Evolutionary conservation across 2,797 vertebrate species (phyloP), one percentile per base, ranked within the genome.

Genomic region (Erethizon dorsatum): DNA sequence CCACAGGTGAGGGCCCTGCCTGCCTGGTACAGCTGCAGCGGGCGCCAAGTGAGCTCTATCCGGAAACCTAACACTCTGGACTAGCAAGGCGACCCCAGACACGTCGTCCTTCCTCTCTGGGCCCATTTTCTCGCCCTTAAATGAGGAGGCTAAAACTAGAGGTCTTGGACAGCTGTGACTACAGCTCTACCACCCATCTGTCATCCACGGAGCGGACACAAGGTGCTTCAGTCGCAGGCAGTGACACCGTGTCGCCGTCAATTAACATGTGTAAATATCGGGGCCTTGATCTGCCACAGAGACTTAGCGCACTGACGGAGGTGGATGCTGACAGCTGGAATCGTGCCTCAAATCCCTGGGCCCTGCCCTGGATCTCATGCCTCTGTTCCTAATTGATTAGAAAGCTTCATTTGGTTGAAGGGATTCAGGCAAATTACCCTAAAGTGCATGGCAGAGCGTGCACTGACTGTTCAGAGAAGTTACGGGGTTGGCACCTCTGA

Each of bases 331-430:
- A 75, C 31, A 47, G 85, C 33, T 41, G 6, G 61, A 88, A 78
- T 59, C 67, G 28, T 0, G 1, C 57, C 47, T 52, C 50, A 54
- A 18, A 83, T 88, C 75, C 54, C 71, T 14, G 15, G 12, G 67
- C 54, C 61, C 45, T 77, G 0, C 1, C 17, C 82, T 86, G 61
- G 31, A 56, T 77, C 83, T 90, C 83, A 50, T 61, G 59, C 63
- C 37, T 92, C 82, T 59, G 91, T 79, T 79, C 61, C 15, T 95
- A 96, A 97, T 95, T 92, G 90, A 97, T 95, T 92, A 79, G 75
- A 94, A 95, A 93, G 94, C 50, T 95, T 96, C 77, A 56, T 83
- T 75, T 57, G 69, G 63, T 83, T 82, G 69, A 78, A 95, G 83
- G 67, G 90, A 94, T 65, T 90, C 52, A 45, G 15, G 54, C 31